phyloP scores from a whole-genome alignment of 1,140 invertebrate genomes.

The Heliothis virescens region DNA sequence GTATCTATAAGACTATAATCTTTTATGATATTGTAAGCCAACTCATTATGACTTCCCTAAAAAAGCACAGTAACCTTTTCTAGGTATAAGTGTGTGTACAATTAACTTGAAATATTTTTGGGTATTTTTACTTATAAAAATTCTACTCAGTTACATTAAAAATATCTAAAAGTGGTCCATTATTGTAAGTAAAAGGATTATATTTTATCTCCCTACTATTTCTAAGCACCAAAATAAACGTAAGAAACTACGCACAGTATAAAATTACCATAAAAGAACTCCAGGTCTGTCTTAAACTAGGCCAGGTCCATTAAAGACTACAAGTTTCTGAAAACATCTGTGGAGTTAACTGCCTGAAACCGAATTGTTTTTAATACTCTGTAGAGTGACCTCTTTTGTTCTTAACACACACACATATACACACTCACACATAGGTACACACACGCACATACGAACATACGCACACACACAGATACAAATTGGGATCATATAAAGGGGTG shows the following conservation, averaged over 20 bases:
- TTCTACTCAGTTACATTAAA: too few relatives aligned
- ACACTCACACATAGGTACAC: too few relatives aligned
- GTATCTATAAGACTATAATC: too few relatives aligned
- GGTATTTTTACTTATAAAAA: too few relatives aligned
- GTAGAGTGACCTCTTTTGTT: slow-evolving; percentile 14
- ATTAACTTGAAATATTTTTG: too few relatives aligned
- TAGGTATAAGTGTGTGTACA: too few relatives aligned
- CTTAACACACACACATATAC: not conserved
- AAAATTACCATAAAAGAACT: slow-evolving; percentile 30
- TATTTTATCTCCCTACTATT: too few relatives aligned
- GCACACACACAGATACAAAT: not conserved
- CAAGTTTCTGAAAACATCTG: slow-evolving; percentile 32
- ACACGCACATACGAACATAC: not conserved
- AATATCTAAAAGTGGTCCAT: too few relatives aligned
- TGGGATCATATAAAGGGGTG: not conserved
- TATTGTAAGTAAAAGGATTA: too few relatives aligned
- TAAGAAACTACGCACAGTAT: not conserved
- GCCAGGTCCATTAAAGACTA: slow-evolving; percentile 22
- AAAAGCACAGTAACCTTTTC: too few relatives aligned
- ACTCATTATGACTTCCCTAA: too few relatives aligned
- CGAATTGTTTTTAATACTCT: slow-evolving; percentile 36
- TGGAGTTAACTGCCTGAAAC: slow-evolving; percentile 26
- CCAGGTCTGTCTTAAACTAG: slow-evolving; percentile 26
- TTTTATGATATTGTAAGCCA: too few relatives aligned
- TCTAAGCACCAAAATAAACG: not conserved